phyloP scores from a whole-genome alignment of 2,113 vertebrate genomes.

The Oreochromis tanganicae region DNA sequence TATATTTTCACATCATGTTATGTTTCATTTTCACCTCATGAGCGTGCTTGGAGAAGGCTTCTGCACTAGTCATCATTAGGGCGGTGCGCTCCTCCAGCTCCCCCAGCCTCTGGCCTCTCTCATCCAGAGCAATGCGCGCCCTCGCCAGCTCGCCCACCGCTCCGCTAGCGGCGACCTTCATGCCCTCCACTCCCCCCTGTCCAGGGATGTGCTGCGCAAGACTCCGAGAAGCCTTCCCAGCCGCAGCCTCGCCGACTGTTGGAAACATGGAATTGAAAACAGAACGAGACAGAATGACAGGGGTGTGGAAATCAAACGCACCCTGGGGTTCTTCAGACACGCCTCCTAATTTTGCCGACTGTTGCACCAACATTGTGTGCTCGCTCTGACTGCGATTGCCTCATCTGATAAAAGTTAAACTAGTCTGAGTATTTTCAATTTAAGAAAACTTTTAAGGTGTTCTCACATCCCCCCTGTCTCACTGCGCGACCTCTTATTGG shows the following conservation, averaged over 20 bases:
- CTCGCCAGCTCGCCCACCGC: constrained; percentile 88
- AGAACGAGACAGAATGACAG: not conserved
- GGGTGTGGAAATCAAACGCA: not conserved
- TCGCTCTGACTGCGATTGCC: not conserved
- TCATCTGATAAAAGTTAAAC: not conserved
- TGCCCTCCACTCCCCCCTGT: constrained; percentile 81
- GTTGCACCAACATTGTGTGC: not conserved
- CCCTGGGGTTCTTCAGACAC: not conserved
- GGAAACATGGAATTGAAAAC: not conserved
- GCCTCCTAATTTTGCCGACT: not conserved
- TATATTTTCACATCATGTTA: not conserved
- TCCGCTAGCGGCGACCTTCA: constrained; percentile 86
- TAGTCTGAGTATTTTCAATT: not conserved
- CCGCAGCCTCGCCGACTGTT: constrained; percentile 89
- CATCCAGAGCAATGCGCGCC: constrained; percentile 89
- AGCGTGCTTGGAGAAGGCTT: constrained; percentile 92
- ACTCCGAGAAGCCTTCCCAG: constrained; percentile 90
- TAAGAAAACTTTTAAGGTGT: not conserved
- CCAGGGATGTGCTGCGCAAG: constrained; percentile 96
- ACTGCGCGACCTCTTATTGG: not conserved
- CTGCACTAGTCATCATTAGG: constrained; percentile 94
- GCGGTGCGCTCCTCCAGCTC: constrained; percentile 94
- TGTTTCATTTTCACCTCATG: constrained; percentile 79
- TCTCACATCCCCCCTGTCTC: not conserved
- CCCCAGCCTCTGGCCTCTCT: constrained; percentile 90